Base-by-base conservation (phyloP, 1,140 invertebrate species). In the Drosophila triauraria region DNA sequence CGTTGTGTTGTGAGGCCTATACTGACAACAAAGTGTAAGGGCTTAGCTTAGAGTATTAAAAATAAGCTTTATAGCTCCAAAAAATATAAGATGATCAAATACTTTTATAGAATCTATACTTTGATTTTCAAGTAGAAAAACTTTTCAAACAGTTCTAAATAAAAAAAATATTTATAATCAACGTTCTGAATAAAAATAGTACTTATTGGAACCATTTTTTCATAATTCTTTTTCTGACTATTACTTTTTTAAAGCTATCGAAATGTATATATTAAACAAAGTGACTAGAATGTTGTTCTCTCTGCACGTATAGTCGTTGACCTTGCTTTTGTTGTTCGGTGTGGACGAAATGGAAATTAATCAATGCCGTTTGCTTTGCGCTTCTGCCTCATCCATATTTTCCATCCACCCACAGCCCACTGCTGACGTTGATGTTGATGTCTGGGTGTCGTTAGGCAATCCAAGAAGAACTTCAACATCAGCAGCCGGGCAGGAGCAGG, bases 261-360 rank as follows among this genome's bases (percentile, higher is more conserved):
- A 32, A 32, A 32, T 32, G 1, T 32, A 2, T 9, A 32, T 9
- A 32, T 32, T 32, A 9, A 30, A 30, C 27, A 30, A 30, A 30
- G 27, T 30, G 5, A 30, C 27, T 7, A 30, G 27, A 30, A 30
- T 30, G 23, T 60, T 70, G 35, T 17, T 12, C 10, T 15, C 63
- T 30, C 17, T 70, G 62, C 27, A 58, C n/a, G 30, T 57, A 48
- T 70, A 75, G 67, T 68, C 62, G 62, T 54, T 75, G 79, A 68
- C 78, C 67, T 82, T 87, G 80, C 80, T 60, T 69, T 79, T 63
- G 62, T 81, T 59, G 72, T 63, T 76, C 50, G 46, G 54, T 50
- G 68, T 72, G 70, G 71, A 61, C 79, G 75, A 87, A 87, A 87
- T 87, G 83, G 76, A 86, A 86, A 86, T 87, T 87, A 86, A 86